These are phyloP conservation scores for Drosophila ambigua DNA, from an alignment of 1,140 invertebrate genomes.

Conservation along the genomic window DNA sequence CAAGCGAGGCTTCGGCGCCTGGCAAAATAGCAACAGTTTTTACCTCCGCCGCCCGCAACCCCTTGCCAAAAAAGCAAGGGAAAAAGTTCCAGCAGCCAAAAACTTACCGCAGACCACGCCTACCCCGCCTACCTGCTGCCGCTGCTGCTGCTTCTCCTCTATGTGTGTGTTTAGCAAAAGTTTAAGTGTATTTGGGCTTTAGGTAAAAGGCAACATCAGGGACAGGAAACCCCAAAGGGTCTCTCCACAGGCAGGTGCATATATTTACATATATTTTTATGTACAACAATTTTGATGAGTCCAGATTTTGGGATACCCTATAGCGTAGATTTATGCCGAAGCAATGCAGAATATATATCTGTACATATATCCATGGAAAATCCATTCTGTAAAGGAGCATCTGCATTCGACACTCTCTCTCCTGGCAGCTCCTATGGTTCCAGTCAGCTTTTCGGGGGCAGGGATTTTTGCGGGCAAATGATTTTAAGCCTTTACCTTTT, in stretches of 20 bases:
- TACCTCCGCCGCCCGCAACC: neutral
- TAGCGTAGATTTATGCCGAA: too few species aligned
- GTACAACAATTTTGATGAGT: slow-evolving; percentile 11
- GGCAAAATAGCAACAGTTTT: slow-evolving; percentile 78
- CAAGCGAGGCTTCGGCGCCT: slow-evolving; percentile 58
- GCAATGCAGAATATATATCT: too few species aligned
- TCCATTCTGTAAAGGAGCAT: too few species aligned
- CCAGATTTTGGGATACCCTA: too few species aligned
- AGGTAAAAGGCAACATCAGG: slow-evolving; percentile 3
- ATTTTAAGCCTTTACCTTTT: slow-evolving; percentile 63
- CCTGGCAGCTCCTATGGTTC: too few species aligned
- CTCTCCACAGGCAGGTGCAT: slow-evolving; percentile 63
- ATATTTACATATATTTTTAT: slow-evolving; percentile 77
- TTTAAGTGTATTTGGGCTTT: slow-evolving; percentile 66
- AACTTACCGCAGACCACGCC: slow-evolving; percentile 46
- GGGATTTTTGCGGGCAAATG: slow-evolving; percentile 68
- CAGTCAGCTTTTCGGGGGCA: slow-evolving; percentile 1
- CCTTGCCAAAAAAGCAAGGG: neutral
- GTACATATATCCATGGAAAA: too few species aligned
- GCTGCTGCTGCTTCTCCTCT: slow-evolving; percentile 1
- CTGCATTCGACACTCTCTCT: too few species aligned
- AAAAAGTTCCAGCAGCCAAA: slow-evolving; percentile 64
- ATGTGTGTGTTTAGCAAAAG: slow-evolving; percentile 46
- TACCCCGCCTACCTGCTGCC: neutral
- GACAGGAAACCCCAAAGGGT: slow-evolving; percentile 6